Percentiles rank a stretch among this genome's conserved stretches.
These are phyloP conservation scores for Rhinatrema bivittatum DNA, from an alignment of 2,797 vertebrate genomes.

Conservation along the genomic window DNA sequence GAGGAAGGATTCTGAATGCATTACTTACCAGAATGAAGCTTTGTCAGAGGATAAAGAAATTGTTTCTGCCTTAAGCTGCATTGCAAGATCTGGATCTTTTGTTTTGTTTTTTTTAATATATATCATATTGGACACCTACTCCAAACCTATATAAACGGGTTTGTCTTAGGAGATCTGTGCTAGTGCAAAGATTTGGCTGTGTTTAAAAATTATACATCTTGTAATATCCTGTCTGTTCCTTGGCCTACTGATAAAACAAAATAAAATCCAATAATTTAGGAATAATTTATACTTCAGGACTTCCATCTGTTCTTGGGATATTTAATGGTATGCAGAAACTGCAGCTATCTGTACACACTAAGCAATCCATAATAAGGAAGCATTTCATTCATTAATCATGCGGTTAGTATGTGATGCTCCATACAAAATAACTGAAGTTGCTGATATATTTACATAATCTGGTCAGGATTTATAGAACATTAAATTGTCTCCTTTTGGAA, in stretches of 20 bases:
- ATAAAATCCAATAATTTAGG: background rate
- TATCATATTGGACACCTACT: fast-evolving
- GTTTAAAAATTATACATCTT: background rate
- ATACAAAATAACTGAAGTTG: background rate
- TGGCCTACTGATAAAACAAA: background rate
- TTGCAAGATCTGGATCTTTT: background rate
- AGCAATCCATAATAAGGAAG: conserved; percentile 17
- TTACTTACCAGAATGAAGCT: fast-evolving
- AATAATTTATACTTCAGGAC: conserved; percentile 14
- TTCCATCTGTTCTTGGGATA: conserved; percentile 31
- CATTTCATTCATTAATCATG: conserved; percentile 23
- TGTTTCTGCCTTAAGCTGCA: background rate
- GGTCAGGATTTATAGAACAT: fast-evolving
- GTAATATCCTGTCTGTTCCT: too few species aligned
- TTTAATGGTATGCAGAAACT: conserved; percentile 19
- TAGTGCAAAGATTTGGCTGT: too few species aligned
- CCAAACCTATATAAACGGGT: too few species aligned
- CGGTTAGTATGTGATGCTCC: conserved; percentile 3
- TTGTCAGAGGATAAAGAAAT: fast-evolving
- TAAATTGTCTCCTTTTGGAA: background rate
- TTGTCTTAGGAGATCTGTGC: too few species aligned
- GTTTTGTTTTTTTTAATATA: too few species aligned
- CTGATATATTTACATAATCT: background rate
- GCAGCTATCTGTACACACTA: conserved; percentile 19
- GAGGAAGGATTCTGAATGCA: too few species aligned